Evolutionary conservation across 2,888 invertebrate genomes (phyloP), one percentile per base, ranked within the genome.

Genomic region (Ganaspis brasiliensis): DNA sequence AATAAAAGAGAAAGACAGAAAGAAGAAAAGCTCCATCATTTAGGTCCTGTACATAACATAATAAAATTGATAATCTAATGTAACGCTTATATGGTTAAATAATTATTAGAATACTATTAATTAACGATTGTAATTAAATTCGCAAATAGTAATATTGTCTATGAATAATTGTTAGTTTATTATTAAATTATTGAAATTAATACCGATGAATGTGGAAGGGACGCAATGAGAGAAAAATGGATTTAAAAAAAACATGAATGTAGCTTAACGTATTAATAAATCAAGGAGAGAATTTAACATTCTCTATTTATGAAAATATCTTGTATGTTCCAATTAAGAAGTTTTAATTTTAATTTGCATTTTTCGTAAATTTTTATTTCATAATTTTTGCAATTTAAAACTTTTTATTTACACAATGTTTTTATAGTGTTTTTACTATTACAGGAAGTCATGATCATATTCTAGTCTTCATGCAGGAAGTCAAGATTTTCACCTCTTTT

Each of bases 31-130:
- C 79, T 79, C 80, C 83, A 82, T 82, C 83, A 79, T n/a, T n/a
- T 86, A 84, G 84, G 84, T 89, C 83, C 84, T 88, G 87, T 88
- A 87, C 83, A 87, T 88, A 87, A 83, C 83, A 77, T 84, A 84
- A 83, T 77, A 77, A 82, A 83, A 80, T 85, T 77, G 76, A 84
- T 80, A 79, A 52, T 86, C 80, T 81, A 81, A 86, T 77, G 75
- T 76, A 74, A 77, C 67, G 63, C 77, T 56, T 77, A 74, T 72
- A 63, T 63, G 63, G 67, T 45, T 63, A n/a, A 67, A 67, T n/a
- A 67, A 67, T 45, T 63, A 45, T 40, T 73, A 81, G 74, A 82
- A 80, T 74, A 82, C 81, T 81, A 84, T 83, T 83, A 84, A 83
- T 82, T 80, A 82, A 82, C 78, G 79, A 86, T 81, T 85, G 85